Percentiles rank a stretch among this genome's conserved stretches.
Conservation (phyloP, 2,888 invertebrate species). For the Parelbella ahira region DNA sequence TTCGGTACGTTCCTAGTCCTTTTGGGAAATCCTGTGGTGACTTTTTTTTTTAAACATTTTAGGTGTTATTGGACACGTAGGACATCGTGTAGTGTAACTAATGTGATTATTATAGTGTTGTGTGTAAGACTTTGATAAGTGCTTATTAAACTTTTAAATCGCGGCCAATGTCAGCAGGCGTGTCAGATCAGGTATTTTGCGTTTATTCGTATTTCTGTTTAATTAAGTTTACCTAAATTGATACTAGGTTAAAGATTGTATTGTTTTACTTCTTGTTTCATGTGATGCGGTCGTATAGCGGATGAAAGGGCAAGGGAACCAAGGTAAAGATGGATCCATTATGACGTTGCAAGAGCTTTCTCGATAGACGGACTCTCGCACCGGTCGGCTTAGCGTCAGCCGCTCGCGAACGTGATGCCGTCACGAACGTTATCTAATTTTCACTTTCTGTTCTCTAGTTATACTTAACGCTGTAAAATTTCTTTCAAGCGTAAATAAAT, state of each 20-base stretch:
- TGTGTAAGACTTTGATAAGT: conserved; percentile 69
- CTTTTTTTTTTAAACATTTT: conserved; percentile 57
- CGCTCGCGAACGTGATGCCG: conserved; percentile 41
- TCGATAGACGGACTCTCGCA: conserved; percentile 52
- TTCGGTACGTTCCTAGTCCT: conserved; percentile 44
- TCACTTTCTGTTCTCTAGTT: conserved; percentile 32
- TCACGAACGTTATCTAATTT: conserved; percentile 48
- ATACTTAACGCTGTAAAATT: neutral
- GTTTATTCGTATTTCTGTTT: conserved; percentile 49
- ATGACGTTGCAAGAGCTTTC: conserved; percentile 77
- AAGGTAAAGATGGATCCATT: conserved; percentile 81
- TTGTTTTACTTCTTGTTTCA: conserved; percentile 77
- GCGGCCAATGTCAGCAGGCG: conserved; percentile 94
- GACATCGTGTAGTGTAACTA: conserved; percentile 73
- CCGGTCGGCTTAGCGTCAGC: conserved; percentile 68
- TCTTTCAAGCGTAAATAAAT: neutral
- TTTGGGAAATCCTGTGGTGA: conserved; percentile 61
- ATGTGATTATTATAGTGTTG: conserved; percentile 73
- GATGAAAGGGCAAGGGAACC: conserved; percentile 93
- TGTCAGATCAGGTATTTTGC: conserved; percentile 91
- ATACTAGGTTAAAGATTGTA: conserved; percentile 40
- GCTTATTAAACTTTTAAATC: conserved; percentile 78
- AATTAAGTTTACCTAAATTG: conserved; percentile 37
- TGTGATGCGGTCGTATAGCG: conserved; percentile 81
- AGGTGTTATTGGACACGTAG: conserved; percentile 60